A percentile compares a stretch with the other conserved stretches of the same genome.
Evolutionary conservation across 2,888 invertebrate genomes (phyloP).

Genomic region (Notodonta ziczac): DNA sequence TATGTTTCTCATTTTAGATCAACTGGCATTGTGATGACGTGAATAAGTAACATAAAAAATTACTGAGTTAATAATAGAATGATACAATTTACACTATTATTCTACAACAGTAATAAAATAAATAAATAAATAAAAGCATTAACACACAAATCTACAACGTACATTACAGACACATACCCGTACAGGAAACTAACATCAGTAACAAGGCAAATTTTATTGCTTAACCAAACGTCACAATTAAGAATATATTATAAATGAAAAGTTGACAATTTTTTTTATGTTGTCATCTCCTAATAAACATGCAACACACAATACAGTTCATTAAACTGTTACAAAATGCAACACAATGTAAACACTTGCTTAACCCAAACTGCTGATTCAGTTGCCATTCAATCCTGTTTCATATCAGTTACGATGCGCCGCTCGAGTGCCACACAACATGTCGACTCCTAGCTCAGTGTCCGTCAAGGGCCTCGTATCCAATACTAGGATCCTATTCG

Average conservation of each 20-base stretch:
- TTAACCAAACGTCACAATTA: too few relatives aligned
- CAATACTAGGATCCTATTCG: constrained; percentile 86
- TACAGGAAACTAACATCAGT: too few relatives aligned
- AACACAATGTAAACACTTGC: constrained; percentile 51
- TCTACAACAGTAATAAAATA: too few relatives aligned
- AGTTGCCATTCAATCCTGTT: constrained; percentile 33
- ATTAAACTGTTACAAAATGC: constrained; percentile 48
- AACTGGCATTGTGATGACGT: too few relatives aligned
- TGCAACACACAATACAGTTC: constrained; percentile 7
- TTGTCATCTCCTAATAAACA: neutral
- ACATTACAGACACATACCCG: too few relatives aligned
- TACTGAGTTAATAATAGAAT: too few relatives aligned
- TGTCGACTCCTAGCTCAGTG: constrained; percentile 55
- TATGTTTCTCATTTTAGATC: neutral
- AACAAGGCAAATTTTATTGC: too few relatives aligned
- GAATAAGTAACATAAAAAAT: too few relatives aligned
- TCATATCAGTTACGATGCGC: constrained; percentile 33
- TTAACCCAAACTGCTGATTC: constrained; percentile 48
- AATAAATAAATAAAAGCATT: too few relatives aligned
- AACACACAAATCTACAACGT: too few relatives aligned
- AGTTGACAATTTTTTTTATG: neutral
- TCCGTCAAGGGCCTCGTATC: constrained; percentile 78
- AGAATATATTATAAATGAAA: neutral
- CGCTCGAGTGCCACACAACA: constrained; percentile 35
- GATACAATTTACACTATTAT: too few relatives aligned